Evolutionary conservation across 23 tunicate genomes (phyloP), one percentile per base, ranked within the genome.

Genomic region (Clavelina lepadiformis): DNA sequence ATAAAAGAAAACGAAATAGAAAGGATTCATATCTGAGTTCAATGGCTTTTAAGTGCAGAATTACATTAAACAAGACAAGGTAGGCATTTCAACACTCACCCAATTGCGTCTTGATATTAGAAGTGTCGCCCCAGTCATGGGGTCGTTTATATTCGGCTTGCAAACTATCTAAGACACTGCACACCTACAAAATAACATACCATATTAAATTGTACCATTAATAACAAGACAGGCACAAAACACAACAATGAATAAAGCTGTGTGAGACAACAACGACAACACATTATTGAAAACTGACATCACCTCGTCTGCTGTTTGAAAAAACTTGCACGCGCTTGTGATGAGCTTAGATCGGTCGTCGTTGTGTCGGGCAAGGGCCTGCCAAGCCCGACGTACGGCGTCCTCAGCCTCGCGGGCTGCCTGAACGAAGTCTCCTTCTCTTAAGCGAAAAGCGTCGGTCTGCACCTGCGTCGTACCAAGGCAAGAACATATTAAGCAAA

Each of bases 261-360:
- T 41, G 15, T 8, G 15, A 41, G 49, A 41, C 11, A 41, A 18
- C 22, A 7, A 53, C 22, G 6, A 53, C 59, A 53, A 13, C 15
- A 11, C 49, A 41, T 41, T 15, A 11, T 41, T 41, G 13, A 41
- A 41, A 41, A 38, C 1, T 19, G 20, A 30, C 3, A 63, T 19
- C 41, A 85, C 94, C 64, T 85, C 83, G 19, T 73, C 72, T 0
- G 96, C 86, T 20, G 78, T 88, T 56, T 80, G 79, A 38, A 81
- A 76, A 53, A 89, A 89, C 75, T 72, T 68, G 53, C 37, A 18
- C 19, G 97, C 89, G 21, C 77, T 25, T 1, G 20, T 38, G 26
- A 82, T 75, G 29, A 89, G 59, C 27, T 77, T 28, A 6, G 76
- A 26, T 61, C 97, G 58, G 15, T 81, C 88, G 33, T 81, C 83